Conservation (phyloP, 2,888 invertebrate genomes). For the Vesta saturnalis region DNA sequence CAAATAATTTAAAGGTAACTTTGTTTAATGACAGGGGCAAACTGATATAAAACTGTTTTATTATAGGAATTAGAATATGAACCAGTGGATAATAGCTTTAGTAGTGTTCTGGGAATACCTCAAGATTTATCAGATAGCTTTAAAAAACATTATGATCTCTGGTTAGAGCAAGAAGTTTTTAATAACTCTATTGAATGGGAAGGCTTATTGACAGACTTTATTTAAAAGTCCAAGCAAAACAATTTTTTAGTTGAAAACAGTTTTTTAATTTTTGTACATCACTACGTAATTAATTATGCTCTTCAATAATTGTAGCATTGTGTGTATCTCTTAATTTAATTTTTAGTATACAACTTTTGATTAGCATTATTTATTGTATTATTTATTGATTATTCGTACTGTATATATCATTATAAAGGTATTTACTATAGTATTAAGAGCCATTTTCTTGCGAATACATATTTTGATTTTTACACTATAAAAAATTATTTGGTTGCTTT, state of each 20-base stretch:
- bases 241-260: neutral
- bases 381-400: too few relatives aligned
- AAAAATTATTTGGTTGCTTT: too few relatives aligned
- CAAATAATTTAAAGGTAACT: conserved; percentile 51
- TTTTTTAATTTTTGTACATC: too few relatives aligned
- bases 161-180: conserved; percentile 97
- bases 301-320: too few relatives aligned
- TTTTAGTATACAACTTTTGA: too few relatives aligned
- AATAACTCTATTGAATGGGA: conserved; percentile 87
- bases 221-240: neutral
- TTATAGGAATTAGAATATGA: conserved; percentile 69
- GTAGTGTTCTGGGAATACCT: conserved; percentile 80
- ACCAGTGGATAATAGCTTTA: conserved; percentile 82
- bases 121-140: conserved; percentile 92
- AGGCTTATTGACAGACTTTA: conserved; percentile 57
- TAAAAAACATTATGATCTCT: conserved; percentile 90
- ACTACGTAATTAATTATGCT: too few relatives aligned
- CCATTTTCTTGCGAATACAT: too few relatives aligned
- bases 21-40: neutral
- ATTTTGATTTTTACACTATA: too few relatives aligned
- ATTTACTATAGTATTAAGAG: too few relatives aligned
- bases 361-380: too few relatives aligned
- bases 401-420: too few relatives aligned
- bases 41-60: conserved; percentile 20
- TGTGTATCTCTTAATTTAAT: too few relatives aligned